phyloP scores from a whole-genome alignment of 2,113 vertebrate genomes.

The Pyrgilauda ruficollis region DNA sequence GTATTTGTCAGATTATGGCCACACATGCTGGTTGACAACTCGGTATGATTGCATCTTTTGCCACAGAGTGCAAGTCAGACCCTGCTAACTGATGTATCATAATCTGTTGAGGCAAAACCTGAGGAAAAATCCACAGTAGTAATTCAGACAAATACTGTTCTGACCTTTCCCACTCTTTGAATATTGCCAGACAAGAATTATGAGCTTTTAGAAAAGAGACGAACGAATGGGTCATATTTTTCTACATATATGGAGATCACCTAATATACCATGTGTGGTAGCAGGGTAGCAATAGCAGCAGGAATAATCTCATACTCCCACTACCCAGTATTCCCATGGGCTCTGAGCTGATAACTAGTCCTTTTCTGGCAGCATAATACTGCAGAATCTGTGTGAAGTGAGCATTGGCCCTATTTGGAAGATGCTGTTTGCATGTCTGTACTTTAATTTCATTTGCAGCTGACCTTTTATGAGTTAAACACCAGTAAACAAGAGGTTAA shows the following conservation, averaged over 20 bases:
- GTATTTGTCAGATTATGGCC: background rate
- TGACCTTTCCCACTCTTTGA: background rate
- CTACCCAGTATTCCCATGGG: background rate
- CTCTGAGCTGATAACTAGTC: background rate
- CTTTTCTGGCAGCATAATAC: background rate
- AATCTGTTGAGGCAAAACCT: background rate
- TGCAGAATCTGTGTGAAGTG: background rate
- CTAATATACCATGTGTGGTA: background rate
- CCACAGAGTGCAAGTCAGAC: background rate
- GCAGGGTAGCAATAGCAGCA: background rate
- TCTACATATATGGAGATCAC: background rate
- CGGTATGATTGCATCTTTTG: background rate
- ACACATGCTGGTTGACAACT: background rate
- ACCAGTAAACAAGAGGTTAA: background rate
- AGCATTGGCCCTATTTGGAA: background rate
- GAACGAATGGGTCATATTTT: background rate
- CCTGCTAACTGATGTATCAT: background rate
- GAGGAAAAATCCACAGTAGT: background rate
- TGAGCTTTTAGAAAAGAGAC: background rate
- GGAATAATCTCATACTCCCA: background rate
- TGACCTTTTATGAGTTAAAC: background rate
- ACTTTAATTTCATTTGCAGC: background rate
- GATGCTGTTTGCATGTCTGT: background rate
- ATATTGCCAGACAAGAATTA: background rate
- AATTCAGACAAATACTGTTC: background rate